Conservation (phyloP, 2,797 vertebrate genomes). For the Triplophysa yarkandensis region DNA sequence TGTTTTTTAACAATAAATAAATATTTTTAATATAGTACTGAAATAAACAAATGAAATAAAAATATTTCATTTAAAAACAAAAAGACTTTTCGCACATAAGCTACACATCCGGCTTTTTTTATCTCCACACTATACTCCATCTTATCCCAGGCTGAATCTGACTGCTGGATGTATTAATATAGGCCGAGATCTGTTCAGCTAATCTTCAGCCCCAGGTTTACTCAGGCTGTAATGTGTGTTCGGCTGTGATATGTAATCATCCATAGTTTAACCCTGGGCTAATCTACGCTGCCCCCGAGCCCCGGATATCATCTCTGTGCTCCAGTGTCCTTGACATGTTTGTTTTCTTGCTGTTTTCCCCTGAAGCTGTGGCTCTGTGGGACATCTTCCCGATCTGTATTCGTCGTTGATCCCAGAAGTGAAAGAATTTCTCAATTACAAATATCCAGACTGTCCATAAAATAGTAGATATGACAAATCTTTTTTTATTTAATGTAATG, state of each 20-base stretch:
- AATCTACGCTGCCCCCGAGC: slow-evolving; percentile 58
- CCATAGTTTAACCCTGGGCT: slow-evolving; percentile 64
- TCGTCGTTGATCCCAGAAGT: neutral
- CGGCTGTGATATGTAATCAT: slow-evolving; percentile 66
- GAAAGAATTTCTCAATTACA: slow-evolving; percentile 29
- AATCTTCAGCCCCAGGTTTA: slow-evolving; percentile 57
- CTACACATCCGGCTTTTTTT: slow-evolving; percentile 22
- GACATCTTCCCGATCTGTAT: slow-evolving; percentile 20
- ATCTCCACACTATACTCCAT: slow-evolving; percentile 46
- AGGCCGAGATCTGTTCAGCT: slow-evolving; percentile 49
- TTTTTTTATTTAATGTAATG: no score
- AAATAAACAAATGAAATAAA: no score
- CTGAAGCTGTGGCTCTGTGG: slow-evolving; percentile 23
- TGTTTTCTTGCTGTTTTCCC: slow-evolving; percentile 48
- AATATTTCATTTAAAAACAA: no score
- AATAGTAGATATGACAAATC: neutral
- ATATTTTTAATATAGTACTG: no score
- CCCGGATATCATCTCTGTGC: slow-evolving; percentile 50
- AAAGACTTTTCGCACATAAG: neutral
- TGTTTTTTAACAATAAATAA: no score
- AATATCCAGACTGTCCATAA: neutral
- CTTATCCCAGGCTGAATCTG: slow-evolving; percentile 58
- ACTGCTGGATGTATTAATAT: slow-evolving; percentile 56
- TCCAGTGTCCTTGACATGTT: slow-evolving; percentile 64
- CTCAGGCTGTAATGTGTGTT: slow-evolving; percentile 58